These are phyloP conservation scores for Luehdorfia chinensis DNA, from an alignment of 1,140 invertebrate species.

Conservation along the genomic window DNA sequence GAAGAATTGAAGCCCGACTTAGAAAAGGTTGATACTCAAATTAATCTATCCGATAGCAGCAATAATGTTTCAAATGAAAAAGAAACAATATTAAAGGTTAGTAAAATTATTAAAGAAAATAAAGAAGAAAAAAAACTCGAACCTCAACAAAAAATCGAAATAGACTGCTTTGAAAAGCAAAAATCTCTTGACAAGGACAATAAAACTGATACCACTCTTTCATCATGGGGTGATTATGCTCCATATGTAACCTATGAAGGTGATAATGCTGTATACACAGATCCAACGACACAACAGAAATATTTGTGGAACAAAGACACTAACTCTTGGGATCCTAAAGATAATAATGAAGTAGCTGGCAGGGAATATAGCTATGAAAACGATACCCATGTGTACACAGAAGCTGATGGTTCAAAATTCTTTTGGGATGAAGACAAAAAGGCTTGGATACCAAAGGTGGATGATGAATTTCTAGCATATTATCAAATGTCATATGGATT, in stretches of 20 bases:
- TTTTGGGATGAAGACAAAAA: constrained; percentile 94
- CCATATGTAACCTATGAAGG: constrained; percentile 80
- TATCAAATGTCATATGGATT: constrained; percentile 98
- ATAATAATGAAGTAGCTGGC: constrained; percentile 52
- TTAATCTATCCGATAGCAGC: background rate
- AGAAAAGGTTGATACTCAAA: constrained; percentile 1
- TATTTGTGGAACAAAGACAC: constrained; percentile 82
- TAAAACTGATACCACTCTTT: constrained; percentile 4
- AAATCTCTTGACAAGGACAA: background rate
- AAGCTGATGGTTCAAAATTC: constrained; percentile 92
- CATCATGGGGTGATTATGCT: constrained; percentile 56
- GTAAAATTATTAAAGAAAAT: background rate
- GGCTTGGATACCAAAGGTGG: constrained; percentile 98
- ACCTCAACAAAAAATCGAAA: background rate
- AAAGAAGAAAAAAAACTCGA: constrained; percentile 5
- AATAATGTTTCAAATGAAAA: background rate
- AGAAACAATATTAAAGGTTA: background rate
- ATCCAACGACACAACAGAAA: constrained; percentile 81
- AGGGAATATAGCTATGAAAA: constrained; percentile 84
- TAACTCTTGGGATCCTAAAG: constrained; percentile 81
- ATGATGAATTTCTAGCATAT: constrained; percentile 96
- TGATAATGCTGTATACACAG: constrained; percentile 85
- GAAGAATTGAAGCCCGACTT: constrained; percentile 1
- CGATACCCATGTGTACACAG: constrained; percentile 88
- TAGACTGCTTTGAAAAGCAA: too few relatives aligned